Evolutionary conservation across 1,140 invertebrate species (phyloP).

Genomic region (Dinothrombium tinctorium): DNA sequence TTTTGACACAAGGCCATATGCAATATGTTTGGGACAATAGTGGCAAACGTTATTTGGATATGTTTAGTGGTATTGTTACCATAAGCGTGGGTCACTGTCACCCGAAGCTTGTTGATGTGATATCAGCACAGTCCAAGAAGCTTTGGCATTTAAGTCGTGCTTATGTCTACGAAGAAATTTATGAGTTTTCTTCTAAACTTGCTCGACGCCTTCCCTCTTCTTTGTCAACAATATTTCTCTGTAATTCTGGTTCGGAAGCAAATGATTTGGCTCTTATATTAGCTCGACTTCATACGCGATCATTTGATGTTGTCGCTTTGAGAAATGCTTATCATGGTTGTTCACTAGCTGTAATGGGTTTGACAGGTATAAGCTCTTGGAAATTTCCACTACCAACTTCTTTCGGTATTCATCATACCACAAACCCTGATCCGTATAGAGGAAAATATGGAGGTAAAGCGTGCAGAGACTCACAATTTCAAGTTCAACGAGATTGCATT

Average conservation of each 20-base stretch:
- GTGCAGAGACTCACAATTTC: slow-evolving; percentile 64
- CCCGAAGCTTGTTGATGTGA: slow-evolving; percentile 47
- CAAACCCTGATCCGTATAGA: slow-evolving; percentile 69
- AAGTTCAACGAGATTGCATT: slow-evolving; percentile 36
- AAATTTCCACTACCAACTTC: slow-evolving; percentile 40
- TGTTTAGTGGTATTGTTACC: slow-evolving; percentile 88
- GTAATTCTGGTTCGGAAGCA: slow-evolving; percentile 89
- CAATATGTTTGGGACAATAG: slow-evolving; percentile 77
- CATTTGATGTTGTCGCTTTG: slow-evolving; percentile 60
- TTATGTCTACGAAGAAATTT: slow-evolving; percentile 64
- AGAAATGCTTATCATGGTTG: slow-evolving; percentile 72
- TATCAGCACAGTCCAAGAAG: slow-evolving; percentile 46
- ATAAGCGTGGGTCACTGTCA: slow-evolving; percentile 94
- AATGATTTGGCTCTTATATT: slow-evolving; percentile 79
- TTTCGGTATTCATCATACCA: slow-evolving; percentile 54
- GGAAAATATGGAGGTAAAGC: slow-evolving; percentile 65
- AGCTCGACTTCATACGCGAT: slow-evolving; percentile 54
- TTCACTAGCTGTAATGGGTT: slow-evolving; percentile 49
- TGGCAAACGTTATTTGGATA: slow-evolving; percentile 61
- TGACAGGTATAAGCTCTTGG: slow-evolving; percentile 56
- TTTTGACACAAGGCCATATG: slow-evolving; percentile 59
- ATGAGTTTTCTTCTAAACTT: slow-evolving; percentile 68
- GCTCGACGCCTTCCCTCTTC: slow-evolving; percentile 52
- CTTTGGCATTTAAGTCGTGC: slow-evolving; percentile 79
- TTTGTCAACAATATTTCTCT: slow-evolving; percentile 45